Evolutionary conservation across 35 echinoderm and acorn worm genomes (phyloP).

Genomic region (Anneissia japonica): DNA sequence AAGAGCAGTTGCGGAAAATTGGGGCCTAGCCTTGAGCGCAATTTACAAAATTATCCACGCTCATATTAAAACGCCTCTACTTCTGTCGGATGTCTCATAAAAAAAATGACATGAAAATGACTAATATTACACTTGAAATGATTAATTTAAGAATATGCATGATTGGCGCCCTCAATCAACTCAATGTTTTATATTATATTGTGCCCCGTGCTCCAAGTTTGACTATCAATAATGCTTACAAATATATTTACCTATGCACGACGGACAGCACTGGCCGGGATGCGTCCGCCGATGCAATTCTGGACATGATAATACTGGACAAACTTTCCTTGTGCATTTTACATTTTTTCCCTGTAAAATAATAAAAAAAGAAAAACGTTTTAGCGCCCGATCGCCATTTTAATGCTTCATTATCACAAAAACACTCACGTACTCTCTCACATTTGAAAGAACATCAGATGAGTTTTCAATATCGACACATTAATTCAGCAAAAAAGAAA

Average conservation of each 20-base stretch:
- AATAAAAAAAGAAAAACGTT: neutral
- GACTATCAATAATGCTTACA: too few relatives aligned
- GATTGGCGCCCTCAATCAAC: too few relatives aligned
- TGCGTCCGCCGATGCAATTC: neutral
- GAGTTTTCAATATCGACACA: too few relatives aligned
- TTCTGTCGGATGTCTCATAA: neutral
- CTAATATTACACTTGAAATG: neutral
- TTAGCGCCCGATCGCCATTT: too few relatives aligned
- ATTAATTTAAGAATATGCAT: too few relatives aligned
- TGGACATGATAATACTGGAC: neutral
- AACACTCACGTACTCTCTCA: too few relatives aligned
- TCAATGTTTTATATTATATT: too few relatives aligned
- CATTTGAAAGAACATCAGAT: too few relatives aligned
- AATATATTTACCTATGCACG: neutral
- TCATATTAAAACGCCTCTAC: neutral
- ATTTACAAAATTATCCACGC: neutral
- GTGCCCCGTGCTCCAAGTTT: too few relatives aligned
- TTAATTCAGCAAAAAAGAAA: too few relatives aligned
- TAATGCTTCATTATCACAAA: too few relatives aligned
- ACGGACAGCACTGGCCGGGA: neutral
- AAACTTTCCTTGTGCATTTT: neutral
- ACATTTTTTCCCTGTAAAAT: neutral
- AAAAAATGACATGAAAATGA: neutral
- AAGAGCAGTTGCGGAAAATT: neutral
- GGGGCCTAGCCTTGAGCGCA: neutral